These are phyloP conservation scores for Tragelaphus oryx DNA, from an alignment of 2,797 vertebrate species.

Conservation along the genomic window DNA sequence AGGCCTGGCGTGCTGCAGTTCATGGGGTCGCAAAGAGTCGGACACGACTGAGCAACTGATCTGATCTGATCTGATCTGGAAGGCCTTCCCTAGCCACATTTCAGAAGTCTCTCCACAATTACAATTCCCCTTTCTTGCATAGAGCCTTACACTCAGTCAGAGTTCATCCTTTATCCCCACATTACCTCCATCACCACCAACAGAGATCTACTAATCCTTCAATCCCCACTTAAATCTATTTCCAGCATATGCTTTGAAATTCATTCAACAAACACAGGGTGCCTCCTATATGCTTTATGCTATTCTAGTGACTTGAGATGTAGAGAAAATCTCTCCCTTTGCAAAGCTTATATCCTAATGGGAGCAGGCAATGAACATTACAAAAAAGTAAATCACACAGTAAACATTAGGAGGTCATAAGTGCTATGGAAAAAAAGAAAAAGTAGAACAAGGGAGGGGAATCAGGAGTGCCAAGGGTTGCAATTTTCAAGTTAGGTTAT, in stretches of 20 bases:
- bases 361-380: neutral
- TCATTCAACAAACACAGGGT: slow-evolving; percentile 13
- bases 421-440: neutral
- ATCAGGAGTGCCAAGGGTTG: slow-evolving; percentile 3
- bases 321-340: neutral
- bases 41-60: too few species aligned
- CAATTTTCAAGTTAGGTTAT: slow-evolving; percentile 21
- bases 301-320: neutral
- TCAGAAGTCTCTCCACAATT: neutral
- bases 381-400: slow-evolving; percentile 8
- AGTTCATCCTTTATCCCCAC: neutral
- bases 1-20: too few species aligned
- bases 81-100: slow-evolving; percentile 16
- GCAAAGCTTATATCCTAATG: slow-evolving; percentile 14
- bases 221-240: slow-evolving; percentile 1
- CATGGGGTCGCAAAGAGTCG: too few species aligned
- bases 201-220: slow-evolving; percentile 7
- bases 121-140: neutral
- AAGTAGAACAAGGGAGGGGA: neutral
- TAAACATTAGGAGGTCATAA: slow-evolving; percentile 12
- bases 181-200: neutral
- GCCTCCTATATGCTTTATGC: neutral
- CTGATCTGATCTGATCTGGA: neutral
- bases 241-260: neutral
- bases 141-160: slow-evolving; percentile 2